phyloP scores from a whole-genome alignment of 1,140 invertebrate species.

The Dendroctonus valens region DNA sequence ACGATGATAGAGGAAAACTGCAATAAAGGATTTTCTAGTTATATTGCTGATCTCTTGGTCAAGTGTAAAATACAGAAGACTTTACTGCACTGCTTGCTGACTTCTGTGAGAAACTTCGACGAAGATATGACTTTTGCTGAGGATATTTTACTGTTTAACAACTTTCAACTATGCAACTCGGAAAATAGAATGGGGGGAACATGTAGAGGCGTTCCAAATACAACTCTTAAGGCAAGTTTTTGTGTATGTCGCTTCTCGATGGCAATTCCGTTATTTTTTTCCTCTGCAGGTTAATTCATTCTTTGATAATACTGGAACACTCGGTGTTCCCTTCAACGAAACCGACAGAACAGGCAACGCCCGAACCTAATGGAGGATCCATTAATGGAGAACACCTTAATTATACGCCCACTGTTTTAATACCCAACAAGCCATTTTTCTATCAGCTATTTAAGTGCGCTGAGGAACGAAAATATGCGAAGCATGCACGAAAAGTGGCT shows the following conservation, averaged over 20 bases:
- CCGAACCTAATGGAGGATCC: slow-evolving; percentile 33
- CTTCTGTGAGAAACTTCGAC: slow-evolving; percentile 64
- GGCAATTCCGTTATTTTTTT: not conserved
- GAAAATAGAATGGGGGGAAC: slow-evolving; percentile 61
- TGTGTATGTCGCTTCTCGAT: not conserved
- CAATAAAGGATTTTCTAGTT: slow-evolving; percentile 72
- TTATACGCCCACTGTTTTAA: slow-evolving; percentile 64
- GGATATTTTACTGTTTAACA: slow-evolving; percentile 81
- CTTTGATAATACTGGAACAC: slow-evolving; percentile 77
- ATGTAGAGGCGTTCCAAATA: slow-evolving; percentile 76
- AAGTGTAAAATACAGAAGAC: slow-evolving; percentile 88
- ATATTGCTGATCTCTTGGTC: slow-evolving; percentile 76
- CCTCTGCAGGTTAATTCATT: slow-evolving; percentile 59
- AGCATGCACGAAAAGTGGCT: slow-evolving; percentile 80
- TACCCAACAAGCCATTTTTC: slow-evolving; percentile 85
- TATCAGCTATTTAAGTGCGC: slow-evolving; percentile 78
- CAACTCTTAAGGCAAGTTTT: slow-evolving; percentile 62
- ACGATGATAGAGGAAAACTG: slow-evolving; percentile 81
- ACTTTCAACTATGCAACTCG: slow-evolving; percentile 61
- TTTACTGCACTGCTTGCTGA: slow-evolving; percentile 79
- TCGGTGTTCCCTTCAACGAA: slow-evolving; percentile 53
- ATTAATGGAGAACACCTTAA: slow-evolving; percentile 55
- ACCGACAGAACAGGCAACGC: slow-evolving; percentile 8
- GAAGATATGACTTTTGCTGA: slow-evolving; percentile 72
- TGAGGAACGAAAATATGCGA: slow-evolving; percentile 64